These are phyloP conservation scores for Atta texana DNA, from an alignment of 1,140 invertebrate species.

Conservation along the genomic window DNA sequence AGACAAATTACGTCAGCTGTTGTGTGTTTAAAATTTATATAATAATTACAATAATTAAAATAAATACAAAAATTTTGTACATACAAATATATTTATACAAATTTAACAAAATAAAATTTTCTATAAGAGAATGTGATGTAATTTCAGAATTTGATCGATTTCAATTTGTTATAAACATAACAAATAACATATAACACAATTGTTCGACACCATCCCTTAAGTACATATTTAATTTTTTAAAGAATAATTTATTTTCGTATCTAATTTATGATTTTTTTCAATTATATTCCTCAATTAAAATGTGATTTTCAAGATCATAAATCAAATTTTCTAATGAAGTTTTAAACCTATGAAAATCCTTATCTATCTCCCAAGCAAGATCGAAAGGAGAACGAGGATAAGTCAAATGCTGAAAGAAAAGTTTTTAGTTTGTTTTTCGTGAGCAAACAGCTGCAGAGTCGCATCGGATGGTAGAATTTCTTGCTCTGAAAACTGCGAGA, in stretches of 20 bases:
- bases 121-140: neutral
- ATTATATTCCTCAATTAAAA: neutral
- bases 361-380: neutral
- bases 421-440: constrained; percentile 76
- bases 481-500: constrained; percentile 4
- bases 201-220: neutral
- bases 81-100: neutral
- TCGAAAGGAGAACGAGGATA: constrained; percentile 14
- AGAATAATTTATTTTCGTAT: neutral
- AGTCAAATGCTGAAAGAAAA: constrained; percentile 59
- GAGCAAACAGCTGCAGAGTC: constrained; percentile 72
- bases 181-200: neutral
- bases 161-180: neutral
- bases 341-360: constrained; percentile 59
- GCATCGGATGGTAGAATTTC: constrained; percentile 64
- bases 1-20: neutral
- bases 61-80: neutral
- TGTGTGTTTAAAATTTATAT: neutral
- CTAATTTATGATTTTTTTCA: constrained; percentile 10
- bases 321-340: constrained; percentile 6
- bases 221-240: neutral
- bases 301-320: neutral
- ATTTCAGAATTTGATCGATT: constrained; percentile 1
- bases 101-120: constrained; percentile 3
- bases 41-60: neutral